Evolutionary conservation across 2,113 vertebrate species (phyloP).

Genomic region (Gambusia holbrooki): DNA sequence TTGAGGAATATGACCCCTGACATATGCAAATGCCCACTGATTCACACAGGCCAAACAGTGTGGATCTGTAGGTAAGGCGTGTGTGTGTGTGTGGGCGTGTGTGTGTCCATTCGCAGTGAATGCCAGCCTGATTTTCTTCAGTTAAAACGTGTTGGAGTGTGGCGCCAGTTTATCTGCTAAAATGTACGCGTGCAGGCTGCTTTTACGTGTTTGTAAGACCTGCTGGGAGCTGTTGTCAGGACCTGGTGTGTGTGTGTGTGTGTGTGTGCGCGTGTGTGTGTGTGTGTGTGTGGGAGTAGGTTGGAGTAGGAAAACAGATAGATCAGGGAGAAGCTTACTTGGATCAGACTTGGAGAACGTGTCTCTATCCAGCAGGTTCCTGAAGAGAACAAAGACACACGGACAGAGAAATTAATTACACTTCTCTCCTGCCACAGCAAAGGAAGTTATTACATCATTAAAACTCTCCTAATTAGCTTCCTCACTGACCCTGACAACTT

Average conservation of each 20-base stretch:
- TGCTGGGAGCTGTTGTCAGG: neutral
- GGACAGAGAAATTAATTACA: constrained; percentile 12
- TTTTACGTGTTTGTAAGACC: constrained; percentile 3
- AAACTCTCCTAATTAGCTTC: constrained; percentile 36
- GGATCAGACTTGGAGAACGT: constrained; percentile 96
- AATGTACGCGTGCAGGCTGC: neutral
- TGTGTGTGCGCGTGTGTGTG: no score
- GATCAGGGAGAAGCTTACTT: constrained; percentile 79
- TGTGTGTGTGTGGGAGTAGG: neutral
- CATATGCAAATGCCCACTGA: constrained; percentile 73
- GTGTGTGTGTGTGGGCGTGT: constrained; percentile 12
- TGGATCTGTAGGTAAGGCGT: constrained; percentile 2
- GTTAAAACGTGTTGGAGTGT: neutral
- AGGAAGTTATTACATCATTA: constrained; percentile 41
- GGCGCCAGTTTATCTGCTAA: neutral
- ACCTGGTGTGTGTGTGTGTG: neutral
- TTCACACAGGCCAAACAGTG: constrained; percentile 47
- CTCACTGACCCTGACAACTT: constrained; percentile 20
- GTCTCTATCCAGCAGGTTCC: constrained; percentile 92
- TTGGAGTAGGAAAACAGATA: constrained; percentile 10
- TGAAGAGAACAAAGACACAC: constrained; percentile 58
- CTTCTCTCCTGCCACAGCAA: constrained; percentile 10
- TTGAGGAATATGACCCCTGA: constrained; percentile 69
- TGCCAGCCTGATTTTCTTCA: no score
- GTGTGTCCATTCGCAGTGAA: neutral